phyloP scores from a whole-genome alignment of 2,113 vertebrate species.

The Nesospiza acunhae region DNA sequence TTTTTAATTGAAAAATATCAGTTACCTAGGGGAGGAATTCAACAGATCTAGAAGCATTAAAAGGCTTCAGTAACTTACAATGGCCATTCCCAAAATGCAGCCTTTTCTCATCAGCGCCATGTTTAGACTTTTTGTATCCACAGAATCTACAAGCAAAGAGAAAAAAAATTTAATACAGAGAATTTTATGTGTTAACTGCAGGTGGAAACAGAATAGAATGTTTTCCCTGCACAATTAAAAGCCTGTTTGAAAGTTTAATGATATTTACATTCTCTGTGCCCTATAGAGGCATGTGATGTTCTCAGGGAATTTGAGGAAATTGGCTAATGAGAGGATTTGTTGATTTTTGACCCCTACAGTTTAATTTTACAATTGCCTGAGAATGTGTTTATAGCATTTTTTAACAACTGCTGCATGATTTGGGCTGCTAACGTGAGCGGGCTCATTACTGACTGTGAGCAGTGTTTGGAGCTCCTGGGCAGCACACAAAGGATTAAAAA shows the following conservation, averaged over 20 bases:
- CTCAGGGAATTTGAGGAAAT: conserved; percentile 67
- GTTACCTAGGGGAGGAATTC: not conserved
- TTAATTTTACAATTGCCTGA: conserved; percentile 74
- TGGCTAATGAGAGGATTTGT: conserved; percentile 73
- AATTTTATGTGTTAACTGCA: conserved; percentile 21
- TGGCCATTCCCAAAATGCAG: conserved; percentile 96
- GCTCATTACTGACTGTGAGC: conserved; percentile 37
- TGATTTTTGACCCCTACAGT: conserved; percentile 66
- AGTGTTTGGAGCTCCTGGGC: not conserved
- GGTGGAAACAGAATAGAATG: conserved; percentile 50
- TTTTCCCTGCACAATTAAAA: conserved; percentile 67
- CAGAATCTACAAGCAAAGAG: conserved; percentile 85
- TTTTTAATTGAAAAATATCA: conserved; percentile 17
- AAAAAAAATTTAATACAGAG: not conserved
- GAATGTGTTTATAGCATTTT: conserved; percentile 78
- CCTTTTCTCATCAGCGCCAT: conserved; percentile 90
- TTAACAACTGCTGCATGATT: conserved; percentile 68
- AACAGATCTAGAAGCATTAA: not conserved
- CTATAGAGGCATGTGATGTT: conserved; percentile 52
- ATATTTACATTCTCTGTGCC: conserved; percentile 66
- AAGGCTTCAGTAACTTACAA: conserved; percentile 80
- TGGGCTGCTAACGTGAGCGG: conserved; percentile 18
- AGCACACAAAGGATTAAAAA: conserved; percentile 34
- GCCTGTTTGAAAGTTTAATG: conserved; percentile 73
- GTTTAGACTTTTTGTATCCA: conserved; percentile 94